Evolutionary conservation across 1,140 invertebrate genomes (phyloP), one percentile per base, ranked within the genome.

Genomic region (Drosophila repletoides): DNA sequence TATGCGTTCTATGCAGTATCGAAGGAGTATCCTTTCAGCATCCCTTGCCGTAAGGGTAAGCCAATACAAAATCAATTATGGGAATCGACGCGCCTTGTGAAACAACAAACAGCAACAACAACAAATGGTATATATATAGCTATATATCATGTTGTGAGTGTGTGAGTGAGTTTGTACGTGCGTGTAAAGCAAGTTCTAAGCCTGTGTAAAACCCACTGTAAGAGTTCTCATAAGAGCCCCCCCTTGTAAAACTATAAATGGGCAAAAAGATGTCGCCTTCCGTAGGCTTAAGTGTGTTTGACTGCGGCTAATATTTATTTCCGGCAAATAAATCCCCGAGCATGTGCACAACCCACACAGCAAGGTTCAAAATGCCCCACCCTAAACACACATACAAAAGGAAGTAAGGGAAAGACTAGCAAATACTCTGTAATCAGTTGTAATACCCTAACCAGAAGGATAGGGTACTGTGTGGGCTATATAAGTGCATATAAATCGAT

Each of bases 1-100:
- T 84, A 81, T 76, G 49, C 51, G 60, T 58, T 40, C 26, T 21
- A 59, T 65, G 72, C 67, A 71, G 33, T 53, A 56, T 72, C 15
- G 31, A 36, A 34, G 36, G 12, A 22, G 6, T 31, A 40, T 19
- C 24, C 0, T 6, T 12, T n/a, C 7, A 12, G 15, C 55, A 51
- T 49, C 63, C 63, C 34, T 33, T 66, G 10, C 10, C 7, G 4
- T 6, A 26, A 48, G 43, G 49, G 64, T 60, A 64, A 63, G 64
- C 84, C 77, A 80, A 88, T 88, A 88, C 84, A 84, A 80, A 88
- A 84, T 88, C 84, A 88, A 88, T 88, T 88, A 88, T 88, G 84
- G 84, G 84, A 88, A 88, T 76, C 76, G 72, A 64, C 75, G 68
- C 55, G 75, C 46, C 81, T 53, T 59, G 68, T 51, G 60, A 74